These are phyloP conservation scores for Cremastinae sp. DNA, from an alignment of 2,888 invertebrate species.

Conservation along the genomic window DNA sequence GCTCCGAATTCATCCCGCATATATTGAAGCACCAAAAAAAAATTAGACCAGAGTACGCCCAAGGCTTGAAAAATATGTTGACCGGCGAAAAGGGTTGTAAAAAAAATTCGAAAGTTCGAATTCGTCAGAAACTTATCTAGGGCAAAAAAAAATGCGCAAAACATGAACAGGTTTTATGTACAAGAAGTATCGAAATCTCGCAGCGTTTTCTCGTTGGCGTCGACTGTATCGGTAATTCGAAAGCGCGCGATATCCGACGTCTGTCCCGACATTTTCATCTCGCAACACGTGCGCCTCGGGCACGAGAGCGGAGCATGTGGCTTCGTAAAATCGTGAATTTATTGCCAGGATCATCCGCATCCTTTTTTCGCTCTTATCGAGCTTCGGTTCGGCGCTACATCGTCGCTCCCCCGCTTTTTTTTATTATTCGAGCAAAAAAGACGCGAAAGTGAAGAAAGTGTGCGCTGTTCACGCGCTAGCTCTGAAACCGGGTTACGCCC, in stretches of 20 bases:
- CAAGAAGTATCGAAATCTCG: too few relatives aligned
- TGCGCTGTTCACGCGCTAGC: slow-evolving; percentile 10
- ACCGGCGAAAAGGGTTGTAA: too few relatives aligned
- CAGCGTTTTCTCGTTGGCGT: not conserved
- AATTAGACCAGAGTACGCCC: too few relatives aligned
- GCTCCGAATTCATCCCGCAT: too few relatives aligned
- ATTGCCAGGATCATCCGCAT: slow-evolving; percentile 62
- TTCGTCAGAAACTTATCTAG: too few relatives aligned
- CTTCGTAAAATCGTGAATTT: slow-evolving; percentile 66
- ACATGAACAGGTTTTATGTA: too few relatives aligned
- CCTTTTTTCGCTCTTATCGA: slow-evolving; percentile 28
- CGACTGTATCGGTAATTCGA: not conserved
- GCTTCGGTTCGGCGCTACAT: slow-evolving; percentile 38
- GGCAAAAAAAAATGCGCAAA: too few relatives aligned
- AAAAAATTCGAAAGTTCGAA: too few relatives aligned
- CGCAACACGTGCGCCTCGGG: slow-evolving; percentile 1
- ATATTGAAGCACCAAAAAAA: too few relatives aligned
- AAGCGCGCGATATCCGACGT: slow-evolving; percentile 11
- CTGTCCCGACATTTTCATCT: slow-evolving; percentile 9
- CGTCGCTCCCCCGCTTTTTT: slow-evolving; percentile 56
- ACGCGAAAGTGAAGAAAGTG: slow-evolving; percentile 10
- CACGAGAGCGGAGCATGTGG: slow-evolving; percentile 54
- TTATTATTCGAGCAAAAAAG: not conserved
- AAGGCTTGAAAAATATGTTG: too few relatives aligned
- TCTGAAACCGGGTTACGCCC: slow-evolving; percentile 16